A percentile compares a stretch with the other conserved stretches of the same genome.
Evolutionary conservation across 2,888 invertebrate species (phyloP).

Genomic region (Xanthostigma xanthostigma): DNA sequence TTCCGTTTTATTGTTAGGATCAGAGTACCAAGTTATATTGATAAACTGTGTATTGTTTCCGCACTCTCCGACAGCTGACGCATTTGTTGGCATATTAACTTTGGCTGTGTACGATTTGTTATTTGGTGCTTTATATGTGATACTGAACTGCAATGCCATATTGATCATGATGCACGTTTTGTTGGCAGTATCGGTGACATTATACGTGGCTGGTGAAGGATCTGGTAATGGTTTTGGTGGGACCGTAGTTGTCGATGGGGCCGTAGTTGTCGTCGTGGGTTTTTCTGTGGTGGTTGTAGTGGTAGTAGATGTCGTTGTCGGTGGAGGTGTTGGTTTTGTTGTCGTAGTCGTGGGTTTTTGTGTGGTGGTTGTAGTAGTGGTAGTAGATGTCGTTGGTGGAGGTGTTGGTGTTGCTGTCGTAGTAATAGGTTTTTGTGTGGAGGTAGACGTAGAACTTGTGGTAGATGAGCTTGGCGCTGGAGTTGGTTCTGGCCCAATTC

Average conservation of each 20-base stretch:
- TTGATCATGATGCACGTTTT: constrained; percentile 46
- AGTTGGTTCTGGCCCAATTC: constrained; percentile 13
- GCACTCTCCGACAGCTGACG: constrained; percentile 29
- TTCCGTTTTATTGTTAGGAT: constrained; percentile 1
- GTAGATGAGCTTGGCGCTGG: constrained; percentile 26
- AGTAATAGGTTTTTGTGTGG: constrained; percentile 8
- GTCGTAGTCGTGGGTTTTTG: constrained; percentile 20
- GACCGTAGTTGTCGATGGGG: constrained; percentile 8
- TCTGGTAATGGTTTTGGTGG: constrained; percentile 18
- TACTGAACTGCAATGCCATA: constrained; percentile 49
- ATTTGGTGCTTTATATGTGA: constrained; percentile 33
- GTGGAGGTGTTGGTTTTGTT: constrained; percentile 14
- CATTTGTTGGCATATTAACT: constrained; percentile 27
- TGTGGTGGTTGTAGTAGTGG: constrained; percentile 14
- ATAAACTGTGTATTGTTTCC: constrained; percentile 23
- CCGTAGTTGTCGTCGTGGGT: constrained; percentile 4
- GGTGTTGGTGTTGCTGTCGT: constrained; percentile 19
- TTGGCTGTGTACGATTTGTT: constrained; percentile 18
- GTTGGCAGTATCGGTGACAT: constrained; percentile 23
- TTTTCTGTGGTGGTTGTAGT: constrained; percentile 15
- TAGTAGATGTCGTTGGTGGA: constrained; percentile 18
- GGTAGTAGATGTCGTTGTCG: constrained; percentile 16
- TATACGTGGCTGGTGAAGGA: constrained; percentile 34
- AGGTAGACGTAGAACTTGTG: constrained; percentile 22
- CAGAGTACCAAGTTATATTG: constrained; percentile 26